Evolutionary conservation across 2,113 vertebrate genomes (phyloP).

Genomic region (Panthera uncia): DNA sequence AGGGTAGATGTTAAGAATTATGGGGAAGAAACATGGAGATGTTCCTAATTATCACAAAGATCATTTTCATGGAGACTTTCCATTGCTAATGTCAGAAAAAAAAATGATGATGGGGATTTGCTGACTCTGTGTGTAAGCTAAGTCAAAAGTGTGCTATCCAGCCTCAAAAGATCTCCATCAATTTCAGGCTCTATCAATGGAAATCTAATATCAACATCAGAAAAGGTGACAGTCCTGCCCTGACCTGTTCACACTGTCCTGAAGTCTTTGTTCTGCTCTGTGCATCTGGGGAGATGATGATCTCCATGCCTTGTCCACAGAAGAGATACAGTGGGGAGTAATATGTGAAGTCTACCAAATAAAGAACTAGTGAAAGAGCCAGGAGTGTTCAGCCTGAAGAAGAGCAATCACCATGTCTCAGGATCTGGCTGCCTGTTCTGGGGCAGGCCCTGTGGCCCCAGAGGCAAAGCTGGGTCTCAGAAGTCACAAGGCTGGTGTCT

Average conservation of each 20-base stretch:
- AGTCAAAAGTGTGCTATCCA: not conserved
- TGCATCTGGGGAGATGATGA: not conserved
- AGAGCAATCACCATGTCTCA: not conserved
- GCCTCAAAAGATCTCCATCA: not conserved
- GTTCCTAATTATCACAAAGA: slow-evolving; percentile 8
- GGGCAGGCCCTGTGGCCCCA: not conserved
- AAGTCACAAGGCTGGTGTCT: not conserved
- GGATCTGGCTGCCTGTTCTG: not conserved
- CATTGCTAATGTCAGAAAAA: slow-evolving; percentile 39
- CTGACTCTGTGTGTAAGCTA: not conserved
- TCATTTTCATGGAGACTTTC: slow-evolving; percentile 16
- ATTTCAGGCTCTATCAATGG: not conserved
- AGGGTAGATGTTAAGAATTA: not conserved
- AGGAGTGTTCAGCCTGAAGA: not conserved
- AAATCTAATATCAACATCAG: slow-evolving; percentile 27
- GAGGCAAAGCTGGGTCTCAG: not conserved
- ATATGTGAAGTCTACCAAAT: not conserved
- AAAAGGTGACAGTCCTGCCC: not conserved
- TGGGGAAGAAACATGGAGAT: not conserved
- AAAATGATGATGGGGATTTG: not conserved
- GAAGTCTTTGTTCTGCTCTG: not conserved
- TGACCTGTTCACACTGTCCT: not conserved
- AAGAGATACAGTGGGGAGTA: not conserved
- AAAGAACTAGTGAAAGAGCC: not conserved
- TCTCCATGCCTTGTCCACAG: not conserved